Evolutionary conservation across 2,113 vertebrate genomes (phyloP).

Genomic region (Physeter macrocephalus): DNA sequence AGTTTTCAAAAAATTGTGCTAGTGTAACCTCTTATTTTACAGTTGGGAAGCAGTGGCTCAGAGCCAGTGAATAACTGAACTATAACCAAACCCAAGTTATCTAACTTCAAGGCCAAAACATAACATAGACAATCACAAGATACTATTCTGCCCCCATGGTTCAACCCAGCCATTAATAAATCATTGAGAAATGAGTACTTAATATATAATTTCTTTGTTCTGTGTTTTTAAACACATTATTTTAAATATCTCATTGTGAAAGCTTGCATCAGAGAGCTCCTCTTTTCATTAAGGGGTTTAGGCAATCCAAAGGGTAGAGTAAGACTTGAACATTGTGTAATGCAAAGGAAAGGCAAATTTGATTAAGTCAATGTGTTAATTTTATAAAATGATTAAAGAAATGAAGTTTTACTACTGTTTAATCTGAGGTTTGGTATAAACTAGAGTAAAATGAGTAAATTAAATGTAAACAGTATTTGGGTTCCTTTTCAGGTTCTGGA

Average conservation of each 20-base stretch:
- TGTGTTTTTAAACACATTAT: neutral
- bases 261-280: neutral
- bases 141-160: neutral
- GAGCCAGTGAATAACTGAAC: neutral
- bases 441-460: neutral
- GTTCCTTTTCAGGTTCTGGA: neutral
- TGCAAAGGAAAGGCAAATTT: neutral
- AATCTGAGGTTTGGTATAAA: neutral
- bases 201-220: neutral
- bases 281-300: neutral
- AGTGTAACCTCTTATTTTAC: neutral
- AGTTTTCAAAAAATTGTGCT: neutral
- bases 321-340: neutral
- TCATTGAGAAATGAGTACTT: neutral
- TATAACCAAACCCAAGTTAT: neutral
- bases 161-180: neutral
- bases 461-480: neutral
- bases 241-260: neutral
- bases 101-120: neutral
- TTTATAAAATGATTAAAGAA: neutral
- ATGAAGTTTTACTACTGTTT: neutral
- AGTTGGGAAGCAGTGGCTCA: neutral
- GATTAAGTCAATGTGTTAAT: neutral
- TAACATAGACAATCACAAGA: neutral
- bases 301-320: neutral